These are phyloP conservation scores for Cheilosia vernalis DNA, from an alignment of 2,888 invertebrate species.

Conservation along the genomic window DNA sequence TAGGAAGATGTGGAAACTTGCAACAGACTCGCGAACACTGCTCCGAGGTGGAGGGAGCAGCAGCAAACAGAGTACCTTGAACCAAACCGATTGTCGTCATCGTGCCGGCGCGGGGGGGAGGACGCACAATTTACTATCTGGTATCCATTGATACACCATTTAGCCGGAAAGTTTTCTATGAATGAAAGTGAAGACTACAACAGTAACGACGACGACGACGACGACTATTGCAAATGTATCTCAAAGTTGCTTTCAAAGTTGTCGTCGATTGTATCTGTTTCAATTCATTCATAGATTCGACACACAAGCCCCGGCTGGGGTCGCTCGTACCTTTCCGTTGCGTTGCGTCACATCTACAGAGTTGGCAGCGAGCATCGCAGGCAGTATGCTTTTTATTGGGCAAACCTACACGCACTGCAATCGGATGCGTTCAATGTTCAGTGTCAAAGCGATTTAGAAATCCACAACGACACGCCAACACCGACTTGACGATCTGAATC, in stretches of 20 bases:
- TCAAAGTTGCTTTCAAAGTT: slow-evolving; percentile 31
- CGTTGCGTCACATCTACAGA: slow-evolving; percentile 44
- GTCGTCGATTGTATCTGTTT: slow-evolving; percentile 54
- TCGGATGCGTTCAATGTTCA: slow-evolving; percentile 70
- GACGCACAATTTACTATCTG: slow-evolving; percentile 2
- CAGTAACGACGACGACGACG: slow-evolving; percentile 5
- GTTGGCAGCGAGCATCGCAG: slow-evolving; percentile 43
- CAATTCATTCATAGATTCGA: slow-evolving; percentile 66
- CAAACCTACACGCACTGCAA: slow-evolving; percentile 50
- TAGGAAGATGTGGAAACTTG: slow-evolving; percentile 45
- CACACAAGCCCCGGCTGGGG: slow-evolving; percentile 23
- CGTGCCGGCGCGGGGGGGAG: neutral
- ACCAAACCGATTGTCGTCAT: slow-evolving; percentile 40
- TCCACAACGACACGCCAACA: slow-evolving; percentile 54
- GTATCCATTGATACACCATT: slow-evolving; percentile 28
- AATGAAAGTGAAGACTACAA: slow-evolving; percentile 63
- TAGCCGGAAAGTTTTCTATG: slow-evolving; percentile 49
- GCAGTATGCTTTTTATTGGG: slow-evolving; percentile 33
- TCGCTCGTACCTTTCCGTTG: slow-evolving; percentile 7
- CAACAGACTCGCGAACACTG: slow-evolving; percentile 9
- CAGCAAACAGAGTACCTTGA: slow-evolving; percentile 35
- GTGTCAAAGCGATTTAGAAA: slow-evolving; percentile 63
- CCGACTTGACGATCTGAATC: slow-evolving; percentile 47
- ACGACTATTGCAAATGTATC: slow-evolving; percentile 34
- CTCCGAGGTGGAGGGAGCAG: too few species aligned